Base-by-base conservation (phyloP, 2,113 vertebrate species). In the Hystrix cristata region DNA sequence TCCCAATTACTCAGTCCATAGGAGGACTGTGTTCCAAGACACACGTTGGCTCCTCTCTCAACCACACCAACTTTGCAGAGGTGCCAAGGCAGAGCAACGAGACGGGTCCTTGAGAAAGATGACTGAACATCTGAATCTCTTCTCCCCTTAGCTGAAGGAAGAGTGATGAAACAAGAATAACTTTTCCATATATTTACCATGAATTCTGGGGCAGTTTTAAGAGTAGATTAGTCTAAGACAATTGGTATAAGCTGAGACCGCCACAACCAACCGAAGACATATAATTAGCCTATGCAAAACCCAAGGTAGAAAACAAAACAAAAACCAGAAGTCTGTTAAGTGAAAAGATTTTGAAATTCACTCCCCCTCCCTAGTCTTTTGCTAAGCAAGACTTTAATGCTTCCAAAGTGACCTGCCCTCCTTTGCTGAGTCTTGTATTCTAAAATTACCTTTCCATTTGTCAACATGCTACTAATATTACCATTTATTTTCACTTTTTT, bases 401-500 rank as follows among this genome's bases (percentile, higher is more conserved):
- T 86, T 85, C 57, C 65, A 64, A 84, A 65, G 29, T 48, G 72
- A 27, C 34, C 72, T 79, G 13, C n/a, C n/a, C 15, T 13, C n/a
- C 25, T 8, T 46, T 55, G 23, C 64, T 7, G 53, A 19, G 46
- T 71, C 80, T 79, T 83, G 10, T 8, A 29, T 72, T 76, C 34
- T 34, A 51, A 82, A 60, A 74, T 92, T 23, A 15, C 21, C 21
- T 87, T 62, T 74, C 71, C 6, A 27, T 27, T 80, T 18, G 1
- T 38, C 69, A 92, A 53, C 18, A 7, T 59, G 25, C 25, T 76
- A 46, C 62, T 83, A n/a, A 80, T 92, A 29, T n/a, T 67, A 27
- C 43, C 27, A 43, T 46, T 48, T 87, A 78, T 59, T 57, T 93
- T 89, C 14, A 82, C 65, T 92, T 90, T 95, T 95, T 29, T 76